Evolutionary conservation across 2,113 vertebrate species (phyloP).

Genomic region (Stictonetta naevosa): DNA sequence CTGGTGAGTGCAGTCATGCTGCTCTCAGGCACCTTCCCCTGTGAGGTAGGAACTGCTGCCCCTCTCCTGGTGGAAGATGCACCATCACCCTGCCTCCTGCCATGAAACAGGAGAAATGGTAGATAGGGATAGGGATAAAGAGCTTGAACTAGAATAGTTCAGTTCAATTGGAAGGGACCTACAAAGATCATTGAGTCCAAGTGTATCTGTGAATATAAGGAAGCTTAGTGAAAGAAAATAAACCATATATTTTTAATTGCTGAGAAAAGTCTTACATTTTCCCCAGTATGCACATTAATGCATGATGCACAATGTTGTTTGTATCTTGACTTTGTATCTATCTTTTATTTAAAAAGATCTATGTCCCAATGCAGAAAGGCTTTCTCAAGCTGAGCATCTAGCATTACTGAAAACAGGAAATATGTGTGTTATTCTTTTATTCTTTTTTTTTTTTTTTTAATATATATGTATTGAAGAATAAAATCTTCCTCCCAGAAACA

Average conservation of each 20-base stretch:
- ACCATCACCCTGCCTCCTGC: neutral
- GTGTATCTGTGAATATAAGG: neutral
- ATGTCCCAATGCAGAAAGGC: neutral
- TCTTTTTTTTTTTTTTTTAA: neutral
- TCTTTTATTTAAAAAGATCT: neutral
- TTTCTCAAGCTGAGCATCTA: neutral
- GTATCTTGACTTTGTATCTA: neutral
- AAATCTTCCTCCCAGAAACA: neutral
- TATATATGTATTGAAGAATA: neutral
- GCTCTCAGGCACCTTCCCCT: neutral
- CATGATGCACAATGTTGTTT: neutral
- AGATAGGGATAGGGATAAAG: neutral
- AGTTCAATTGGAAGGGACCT: neutral
- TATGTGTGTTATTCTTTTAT: neutral
- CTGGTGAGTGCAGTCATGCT: neutral
- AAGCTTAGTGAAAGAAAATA: neutral
- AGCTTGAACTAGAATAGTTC: neutral
- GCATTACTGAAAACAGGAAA: neutral
- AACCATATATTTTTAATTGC: fast-evolving
- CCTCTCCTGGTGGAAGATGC: too few species aligned
- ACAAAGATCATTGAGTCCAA: neutral
- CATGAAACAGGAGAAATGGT: neutral
- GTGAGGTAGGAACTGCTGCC: fast-evolving
- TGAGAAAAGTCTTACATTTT: neutral
- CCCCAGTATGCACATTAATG: neutral